A percentile compares a stretch with the other conserved stretches of the same genome.
These are phyloP conservation scores for Hemichromis elongatus DNA, from an alignment of 2,113 vertebrate species.

Conservation along the genomic window DNA sequence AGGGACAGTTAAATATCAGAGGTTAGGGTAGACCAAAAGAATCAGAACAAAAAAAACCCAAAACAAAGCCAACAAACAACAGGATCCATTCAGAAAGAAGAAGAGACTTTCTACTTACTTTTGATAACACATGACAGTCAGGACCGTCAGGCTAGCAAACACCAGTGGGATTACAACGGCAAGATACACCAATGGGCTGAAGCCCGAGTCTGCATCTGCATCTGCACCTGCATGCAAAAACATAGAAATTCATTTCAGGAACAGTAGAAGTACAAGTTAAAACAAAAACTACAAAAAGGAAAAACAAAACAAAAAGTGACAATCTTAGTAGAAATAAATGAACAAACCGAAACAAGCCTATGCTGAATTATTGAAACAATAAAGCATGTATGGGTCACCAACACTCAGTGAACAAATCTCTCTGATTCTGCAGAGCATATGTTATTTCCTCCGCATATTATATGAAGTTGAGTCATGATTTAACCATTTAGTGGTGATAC, in stretches of 20 bases:
- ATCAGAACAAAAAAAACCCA: not conserved
- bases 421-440: too few species aligned
- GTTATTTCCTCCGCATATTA: too few species aligned
- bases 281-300: too few species aligned
- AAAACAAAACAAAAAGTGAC: too few species aligned
- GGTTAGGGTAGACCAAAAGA: not conserved
- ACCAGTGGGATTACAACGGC: not conserved
- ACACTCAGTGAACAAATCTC: too few species aligned
- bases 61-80: not conserved
- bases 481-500: too few species aligned
- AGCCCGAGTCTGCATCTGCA: not conserved
- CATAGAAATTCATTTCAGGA: not conserved
- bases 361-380: too few species aligned
- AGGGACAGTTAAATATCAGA: not conserved
- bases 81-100: not conserved
- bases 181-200: accelerated
- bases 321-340: too few species aligned
- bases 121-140: not conserved
- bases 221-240: not conserved
- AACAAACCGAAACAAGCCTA: too few species aligned
- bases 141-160: not conserved
- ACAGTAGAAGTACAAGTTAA: too few species aligned
- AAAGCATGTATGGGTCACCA: too few species aligned
- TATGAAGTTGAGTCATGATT: too few species aligned
- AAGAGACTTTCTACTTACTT: conserved; percentile 13